Base-by-base conservation (phyloP, 2,888 invertebrate species). In the Graphium colonna region DNA sequence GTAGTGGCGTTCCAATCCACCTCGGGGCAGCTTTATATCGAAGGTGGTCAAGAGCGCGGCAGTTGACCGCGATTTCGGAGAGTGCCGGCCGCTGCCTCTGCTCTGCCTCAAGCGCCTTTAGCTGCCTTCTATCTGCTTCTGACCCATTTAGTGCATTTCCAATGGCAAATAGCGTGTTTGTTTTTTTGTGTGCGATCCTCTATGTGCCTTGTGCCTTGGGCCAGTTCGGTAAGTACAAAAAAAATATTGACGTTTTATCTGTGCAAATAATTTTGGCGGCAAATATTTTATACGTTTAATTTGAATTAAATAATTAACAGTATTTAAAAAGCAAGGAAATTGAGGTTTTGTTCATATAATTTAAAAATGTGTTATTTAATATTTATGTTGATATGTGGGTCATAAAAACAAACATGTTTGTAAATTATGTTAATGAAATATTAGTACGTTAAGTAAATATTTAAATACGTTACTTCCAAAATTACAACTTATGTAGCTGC, bases 201-300 rank as follows among this genome's bases (percentile, higher is more conserved):
- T 76, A 69, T 70, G 61, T 76, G 31, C 68, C 71, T 59, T 48
- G 63, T 47, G 77, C 73, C 40, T 59, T 64, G 5, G 72, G 76
- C 61, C 86, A 85, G 47, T 81, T 77, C 39, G 79, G 86, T 84
- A 36, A 82, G 83, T 78, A 54, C 12, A 26, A 33, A 10, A 33
- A 33, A 33, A 33, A 26, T 3, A 26, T 5, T 5, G 26, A 47
- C 9, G 18, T 33, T 50, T 46, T 42, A 38, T 39, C 42, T 45
- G 13, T 44, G 44, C 12, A 5, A 18, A 48, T 40, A 57, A 38
- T 55, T 51, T 49, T 42, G 18, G 51, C 51, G 51, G 42, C 42
- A 45, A 49, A 17, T 17, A 12, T 41, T 49, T 48, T 44, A 10
- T 16, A 10, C 0, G 13, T 1, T 21, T 26, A 5, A 26, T 26